Evolutionary conservation across 2,888 invertebrate genomes (phyloP).

Genomic region (Mellilla xanthometata): DNA sequence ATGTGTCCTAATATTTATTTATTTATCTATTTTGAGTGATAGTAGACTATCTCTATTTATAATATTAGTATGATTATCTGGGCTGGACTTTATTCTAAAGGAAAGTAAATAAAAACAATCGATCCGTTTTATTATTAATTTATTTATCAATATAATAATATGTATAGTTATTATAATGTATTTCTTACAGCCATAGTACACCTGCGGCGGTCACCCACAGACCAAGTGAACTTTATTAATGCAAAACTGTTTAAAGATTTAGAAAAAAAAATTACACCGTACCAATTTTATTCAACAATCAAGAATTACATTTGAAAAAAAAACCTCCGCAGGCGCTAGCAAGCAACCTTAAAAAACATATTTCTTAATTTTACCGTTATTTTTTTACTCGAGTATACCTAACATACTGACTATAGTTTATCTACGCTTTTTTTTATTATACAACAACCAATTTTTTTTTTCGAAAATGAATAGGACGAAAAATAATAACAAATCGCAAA

Average conservation of each 20-base stretch:
- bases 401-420: constrained; percentile 40
- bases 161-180: constrained; percentile 66
- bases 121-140: constrained; percentile 78
- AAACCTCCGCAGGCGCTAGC: constrained; percentile 41
- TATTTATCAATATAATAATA: constrained; percentile 82
- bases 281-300: constrained; percentile 27
- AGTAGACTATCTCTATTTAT: no score
- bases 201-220: constrained; percentile 33
- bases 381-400: constrained; percentile 38
- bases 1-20: no score
- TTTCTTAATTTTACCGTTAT: constrained; percentile 53
- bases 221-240: constrained; percentile 9
- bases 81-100: constrained; percentile 6
- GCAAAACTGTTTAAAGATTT: constrained; percentile 28
- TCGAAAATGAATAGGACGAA: constrained; percentile 31
- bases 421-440: constrained; percentile 54
- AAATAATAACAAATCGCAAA: constrained; percentile 34
- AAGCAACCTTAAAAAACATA: constrained; percentile 62
- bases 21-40: no score
- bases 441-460: constrained; percentile 67
- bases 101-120: constrained; percentile 39
- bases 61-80: neutral
- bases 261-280: constrained; percentile 48
- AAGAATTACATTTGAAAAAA: no score
- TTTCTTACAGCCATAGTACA: constrained; percentile 77